Evolutionary conservation across 2,888 invertebrate genomes (phyloP).

Genomic region (Lapara coniferarum): DNA sequence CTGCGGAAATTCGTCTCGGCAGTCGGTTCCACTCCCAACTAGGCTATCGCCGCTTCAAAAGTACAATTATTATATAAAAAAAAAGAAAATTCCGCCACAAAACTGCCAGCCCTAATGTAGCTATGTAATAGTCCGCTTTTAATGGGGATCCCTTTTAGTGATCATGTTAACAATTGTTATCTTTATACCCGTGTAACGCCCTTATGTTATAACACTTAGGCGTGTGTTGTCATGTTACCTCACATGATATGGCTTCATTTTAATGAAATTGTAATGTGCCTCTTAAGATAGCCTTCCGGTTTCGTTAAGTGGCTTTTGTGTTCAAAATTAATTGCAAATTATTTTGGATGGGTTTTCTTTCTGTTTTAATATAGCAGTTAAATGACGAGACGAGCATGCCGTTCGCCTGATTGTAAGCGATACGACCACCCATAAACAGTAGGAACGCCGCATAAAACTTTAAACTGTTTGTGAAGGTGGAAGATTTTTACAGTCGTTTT

Average conservation of each 20-base stretch:
- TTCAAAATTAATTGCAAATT: not conserved
- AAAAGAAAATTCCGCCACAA: not conserved
- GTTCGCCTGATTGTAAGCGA: too few relatives aligned
- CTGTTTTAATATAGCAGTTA: too few relatives aligned
- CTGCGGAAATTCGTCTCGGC: too few relatives aligned
- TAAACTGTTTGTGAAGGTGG: too few relatives aligned
- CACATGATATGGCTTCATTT: slow-evolving; percentile 24
- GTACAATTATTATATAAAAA: not conserved
- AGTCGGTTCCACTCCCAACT: too few relatives aligned
- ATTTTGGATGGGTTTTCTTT: not conserved
- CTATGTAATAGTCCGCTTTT: slow-evolving; percentile 36
- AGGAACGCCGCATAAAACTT: too few relatives aligned
- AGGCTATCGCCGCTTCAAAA: too few relatives aligned
- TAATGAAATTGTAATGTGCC: slow-evolving; percentile 24
- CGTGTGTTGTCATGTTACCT: slow-evolving; percentile 22
- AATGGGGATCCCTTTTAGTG: slow-evolving; percentile 41
- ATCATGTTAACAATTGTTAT: slow-evolving; percentile 35
- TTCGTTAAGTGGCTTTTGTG: not conserved
- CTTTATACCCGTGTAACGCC: slow-evolving; percentile 34
- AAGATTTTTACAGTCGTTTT: too few relatives aligned
- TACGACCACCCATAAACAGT: too few relatives aligned
- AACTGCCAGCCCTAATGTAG: slow-evolving; percentile 21
- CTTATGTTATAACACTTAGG: slow-evolving; percentile 26
- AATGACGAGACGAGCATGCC: too few relatives aligned
- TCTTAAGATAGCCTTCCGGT: not conserved